A percentile compares a stretch with the other conserved stretches of the same genome.
These are phyloP conservation scores for Xenus cinereus DNA, from an alignment of 2,113 vertebrate species.

Conservation along the genomic window DNA sequence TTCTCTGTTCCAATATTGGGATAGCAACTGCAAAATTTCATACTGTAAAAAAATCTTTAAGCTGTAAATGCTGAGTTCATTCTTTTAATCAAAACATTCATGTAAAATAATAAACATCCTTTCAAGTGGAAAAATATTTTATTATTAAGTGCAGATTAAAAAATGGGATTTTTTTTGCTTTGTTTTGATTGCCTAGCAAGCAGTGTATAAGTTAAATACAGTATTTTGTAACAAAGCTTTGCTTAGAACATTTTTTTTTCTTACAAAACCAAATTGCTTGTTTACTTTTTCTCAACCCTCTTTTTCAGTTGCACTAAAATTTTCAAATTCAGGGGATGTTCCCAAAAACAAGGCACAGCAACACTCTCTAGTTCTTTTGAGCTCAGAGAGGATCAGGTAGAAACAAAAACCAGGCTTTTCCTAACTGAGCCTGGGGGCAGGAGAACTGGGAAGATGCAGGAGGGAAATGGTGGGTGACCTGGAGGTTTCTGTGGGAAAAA, in stretches of 20 bases:
- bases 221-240: neutral
- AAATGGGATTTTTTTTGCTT: neutral
- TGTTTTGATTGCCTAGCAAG: neutral
- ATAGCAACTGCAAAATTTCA: neutral
- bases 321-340: no score
- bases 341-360: neutral
- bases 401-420: accelerated
- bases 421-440: neutral
- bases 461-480: neutral
- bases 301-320: neutral
- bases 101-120: neutral
- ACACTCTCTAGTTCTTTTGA: neutral
- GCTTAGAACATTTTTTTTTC: neutral
- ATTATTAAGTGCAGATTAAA: neutral
- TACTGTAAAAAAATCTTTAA: neutral
- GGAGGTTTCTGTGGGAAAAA: neutral
- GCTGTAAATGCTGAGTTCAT: neutral
- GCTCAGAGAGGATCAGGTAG: neutral
- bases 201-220: neutral
- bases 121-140: neutral
- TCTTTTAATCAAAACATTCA: neutral
- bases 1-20: neutral
- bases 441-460: neutral
- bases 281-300: neutral
- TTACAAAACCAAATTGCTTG: neutral